Percentiles rank a stretch among this genome's conserved stretches.
These are phyloP conservation scores for Panthera leo DNA, from an alignment of 2,113 vertebrate species.

Conservation along the genomic window DNA sequence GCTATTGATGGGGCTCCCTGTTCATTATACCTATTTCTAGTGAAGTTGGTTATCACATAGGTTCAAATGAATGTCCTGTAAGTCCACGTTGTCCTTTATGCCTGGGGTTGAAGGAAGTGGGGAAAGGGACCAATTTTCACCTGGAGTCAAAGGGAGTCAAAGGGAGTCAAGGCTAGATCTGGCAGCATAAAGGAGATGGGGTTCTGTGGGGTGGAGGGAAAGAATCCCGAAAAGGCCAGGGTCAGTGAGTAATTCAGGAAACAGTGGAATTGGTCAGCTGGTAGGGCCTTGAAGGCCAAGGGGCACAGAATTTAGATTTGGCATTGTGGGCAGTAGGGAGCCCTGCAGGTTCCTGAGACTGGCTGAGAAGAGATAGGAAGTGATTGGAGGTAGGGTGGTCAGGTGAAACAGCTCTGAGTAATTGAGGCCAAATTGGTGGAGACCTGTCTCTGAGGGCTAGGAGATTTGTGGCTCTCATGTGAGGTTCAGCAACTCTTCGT, in stretches of 20 bases:
- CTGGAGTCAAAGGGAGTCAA: background rate
- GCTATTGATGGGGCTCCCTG: fast-evolving
- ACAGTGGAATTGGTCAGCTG: background rate
- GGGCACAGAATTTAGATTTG: conserved; percentile 11
- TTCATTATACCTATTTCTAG: background rate
- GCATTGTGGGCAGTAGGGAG: background rate
- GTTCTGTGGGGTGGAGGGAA: background rate
- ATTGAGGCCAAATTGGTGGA: background rate
- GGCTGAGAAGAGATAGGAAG: background rate
- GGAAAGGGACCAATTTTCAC: background rate
- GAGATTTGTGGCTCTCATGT: too few species aligned
- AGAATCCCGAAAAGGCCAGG: background rate
- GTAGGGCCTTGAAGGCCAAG: background rate
- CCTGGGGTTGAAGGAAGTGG: background rate
- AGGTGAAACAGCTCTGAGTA: background rate
- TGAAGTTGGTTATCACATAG: background rate
- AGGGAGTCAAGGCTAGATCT: background rate
- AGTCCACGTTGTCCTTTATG: background rate
- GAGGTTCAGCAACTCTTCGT: background rate
- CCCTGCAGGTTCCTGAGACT: background rate
- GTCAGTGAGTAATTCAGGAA: background rate
- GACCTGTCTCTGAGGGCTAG: background rate
- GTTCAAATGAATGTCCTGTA: background rate
- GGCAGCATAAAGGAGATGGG: background rate
- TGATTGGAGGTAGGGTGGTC: background rate